These are phyloP conservation scores for Arctopsyche grandis DNA, from an alignment of 1,140 invertebrate genomes.

Conservation along the genomic window DNA sequence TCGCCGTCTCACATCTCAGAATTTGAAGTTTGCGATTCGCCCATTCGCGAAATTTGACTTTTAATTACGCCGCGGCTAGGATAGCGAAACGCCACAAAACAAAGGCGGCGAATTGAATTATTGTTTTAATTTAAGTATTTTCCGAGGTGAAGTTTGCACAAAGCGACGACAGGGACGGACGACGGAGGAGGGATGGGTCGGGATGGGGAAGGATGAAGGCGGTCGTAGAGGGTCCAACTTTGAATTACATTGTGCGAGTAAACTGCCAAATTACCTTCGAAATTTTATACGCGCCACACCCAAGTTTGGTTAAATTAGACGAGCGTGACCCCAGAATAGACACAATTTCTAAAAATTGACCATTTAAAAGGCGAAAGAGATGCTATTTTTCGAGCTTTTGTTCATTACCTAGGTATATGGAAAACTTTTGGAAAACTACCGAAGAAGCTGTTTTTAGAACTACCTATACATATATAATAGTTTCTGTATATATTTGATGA, in stretches of 20 bases:
- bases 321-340: too few species aligned
- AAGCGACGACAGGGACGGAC: neutral
- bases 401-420: too few species aligned
- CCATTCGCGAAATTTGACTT: constrained; percentile 35
- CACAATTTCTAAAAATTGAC: too few species aligned
- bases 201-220: neutral
- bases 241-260: constrained; percentile 37
- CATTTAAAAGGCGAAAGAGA: too few species aligned
- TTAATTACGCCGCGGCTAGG: constrained; percentile 38
- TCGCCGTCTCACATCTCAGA: too few species aligned
- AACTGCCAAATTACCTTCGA: constrained; percentile 36
- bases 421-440: too few species aligned
- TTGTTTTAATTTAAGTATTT: constrained; percentile 51
- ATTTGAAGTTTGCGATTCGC: too few species aligned
- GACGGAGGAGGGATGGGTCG: neutral
- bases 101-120: constrained; percentile 51
- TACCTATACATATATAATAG: too few species aligned
- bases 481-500: too few species aligned
- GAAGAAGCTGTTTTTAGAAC: too few species aligned
- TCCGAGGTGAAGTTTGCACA: constrained; percentile 24
- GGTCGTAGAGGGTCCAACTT: constrained; percentile 19
- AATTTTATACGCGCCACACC: constrained; percentile 13
- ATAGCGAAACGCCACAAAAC: constrained; percentile 37
- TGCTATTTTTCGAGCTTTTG: too few species aligned
- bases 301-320: neutral